phyloP scores from a whole-genome alignment of 2,888 invertebrate species.

The Epinotia bilunana region DNA sequence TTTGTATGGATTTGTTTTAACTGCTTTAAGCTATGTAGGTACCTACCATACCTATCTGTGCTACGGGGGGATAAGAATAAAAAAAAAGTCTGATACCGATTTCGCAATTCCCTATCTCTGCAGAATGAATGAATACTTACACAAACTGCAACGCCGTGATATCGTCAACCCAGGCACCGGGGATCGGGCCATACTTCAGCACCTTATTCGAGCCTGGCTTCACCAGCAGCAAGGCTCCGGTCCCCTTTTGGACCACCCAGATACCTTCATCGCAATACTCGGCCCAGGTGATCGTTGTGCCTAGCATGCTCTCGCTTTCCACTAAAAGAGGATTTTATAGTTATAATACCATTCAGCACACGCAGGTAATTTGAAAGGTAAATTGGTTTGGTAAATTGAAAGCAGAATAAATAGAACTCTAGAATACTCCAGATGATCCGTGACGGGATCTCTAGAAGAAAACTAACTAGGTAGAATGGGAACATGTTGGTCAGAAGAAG shows the following conservation, averaged over 20 bases:
- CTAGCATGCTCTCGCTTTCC: slow-evolving; percentile 71
- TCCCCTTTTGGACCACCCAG: slow-evolving; percentile 74
- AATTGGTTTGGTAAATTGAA: no score
- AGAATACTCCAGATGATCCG: no score
- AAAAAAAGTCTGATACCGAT: background rate
- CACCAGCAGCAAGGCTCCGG: slow-evolving; percentile 71
- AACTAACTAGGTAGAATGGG: no score
- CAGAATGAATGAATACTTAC: slow-evolving; percentile 56
- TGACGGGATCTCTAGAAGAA: no score
- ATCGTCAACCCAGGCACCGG: slow-evolving; percentile 74
- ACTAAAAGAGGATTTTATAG: slow-evolving; percentile 54
- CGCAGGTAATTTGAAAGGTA: no score
- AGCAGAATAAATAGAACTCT: no score
- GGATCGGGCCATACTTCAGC: slow-evolving; percentile 72
- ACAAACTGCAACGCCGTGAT: slow-evolving; percentile 69
- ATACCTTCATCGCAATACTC: slow-evolving; percentile 71
- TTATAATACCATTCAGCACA: no score
- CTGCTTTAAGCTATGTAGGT: no score
- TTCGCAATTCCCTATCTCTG: background rate
- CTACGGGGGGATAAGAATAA: background rate
- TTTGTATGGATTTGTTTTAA: no score
- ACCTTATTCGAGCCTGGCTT: slow-evolving; percentile 68
- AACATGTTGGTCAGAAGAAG: no score
- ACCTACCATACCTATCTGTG: no score
- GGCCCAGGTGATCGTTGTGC: slow-evolving; percentile 75